Evolutionary conservation across 2,113 vertebrate genomes (phyloP).

Genomic region (Syngnathus typhle): DNA sequence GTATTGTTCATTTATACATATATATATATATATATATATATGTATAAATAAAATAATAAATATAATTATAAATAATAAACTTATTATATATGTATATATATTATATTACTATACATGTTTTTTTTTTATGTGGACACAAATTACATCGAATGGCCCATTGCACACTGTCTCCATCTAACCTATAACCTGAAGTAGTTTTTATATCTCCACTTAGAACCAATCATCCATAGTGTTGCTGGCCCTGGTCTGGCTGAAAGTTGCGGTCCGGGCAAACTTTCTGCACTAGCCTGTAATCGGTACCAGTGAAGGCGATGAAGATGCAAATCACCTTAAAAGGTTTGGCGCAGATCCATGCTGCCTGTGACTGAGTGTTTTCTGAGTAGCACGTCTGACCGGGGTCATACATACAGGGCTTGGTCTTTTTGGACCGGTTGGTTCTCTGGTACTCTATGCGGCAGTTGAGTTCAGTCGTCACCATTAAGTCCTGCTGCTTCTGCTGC

Average conservation of each 20-base stretch:
- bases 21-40: too few relatives aligned
- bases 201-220: conserved; percentile 1
- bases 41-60: too few relatives aligned
- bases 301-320: conserved; percentile 74
- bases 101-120: too few relatives aligned
- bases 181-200: background rate
- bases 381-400: conserved; percentile 70
- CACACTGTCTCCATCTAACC: background rate
- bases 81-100: too few relatives aligned
- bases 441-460: conserved; percentile 73
- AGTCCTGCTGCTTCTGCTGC: conserved; percentile 31
- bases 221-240: conserved; percentile 62
- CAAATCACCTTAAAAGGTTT: conserved; percentile 77
- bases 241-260: conserved; percentile 67
- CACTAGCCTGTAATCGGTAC: conserved; percentile 72
- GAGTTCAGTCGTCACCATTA: conserved; percentile 56
- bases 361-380: conserved; percentile 73
- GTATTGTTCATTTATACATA: too few relatives aligned
- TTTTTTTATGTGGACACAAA: background rate
- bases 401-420: conserved; percentile 70
- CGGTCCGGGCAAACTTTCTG: conserved; percentile 76
- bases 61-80: too few relatives aligned
- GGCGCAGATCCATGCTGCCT: conserved; percentile 74
- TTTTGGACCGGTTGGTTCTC: conserved; percentile 72
- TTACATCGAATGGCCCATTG: background rate